Conservation (phyloP, 1,140 invertebrate species). For the Eriocheir sinensis region DNA sequence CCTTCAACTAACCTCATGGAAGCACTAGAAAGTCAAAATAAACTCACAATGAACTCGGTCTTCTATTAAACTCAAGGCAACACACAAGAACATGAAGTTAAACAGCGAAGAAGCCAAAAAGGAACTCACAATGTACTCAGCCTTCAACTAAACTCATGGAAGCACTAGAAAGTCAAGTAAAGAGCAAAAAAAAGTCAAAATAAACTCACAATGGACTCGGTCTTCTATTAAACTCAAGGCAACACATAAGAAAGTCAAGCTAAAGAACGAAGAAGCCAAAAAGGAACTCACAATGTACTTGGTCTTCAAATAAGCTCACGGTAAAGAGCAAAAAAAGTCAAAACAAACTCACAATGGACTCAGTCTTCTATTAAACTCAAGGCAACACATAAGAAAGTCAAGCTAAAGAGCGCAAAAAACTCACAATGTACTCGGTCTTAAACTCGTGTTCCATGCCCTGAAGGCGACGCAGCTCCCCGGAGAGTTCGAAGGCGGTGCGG, state of each 20-base stretch:
- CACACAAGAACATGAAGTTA: no score
- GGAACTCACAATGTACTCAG: no score
- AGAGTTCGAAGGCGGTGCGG: slow-evolving; percentile 95
- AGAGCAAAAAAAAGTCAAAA: no score
- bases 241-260: not conserved
- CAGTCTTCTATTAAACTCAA: not conserved
- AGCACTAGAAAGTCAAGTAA: no score
- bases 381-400: not conserved
- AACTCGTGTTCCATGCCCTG: slow-evolving; percentile 97
- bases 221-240: not conserved
- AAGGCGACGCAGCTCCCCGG: slow-evolving; percentile 92
- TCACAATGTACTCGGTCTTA: slow-evolving; percentile 88
- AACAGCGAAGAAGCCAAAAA: no score
- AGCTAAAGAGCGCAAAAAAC: slow-evolving; percentile 28
- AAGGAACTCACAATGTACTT: not conserved
- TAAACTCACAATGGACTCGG: not conserved
- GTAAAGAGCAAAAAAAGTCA: not conserved
- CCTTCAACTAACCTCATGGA: no score
- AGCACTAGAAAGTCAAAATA: no score
- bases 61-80: no score
- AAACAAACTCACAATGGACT: not conserved
- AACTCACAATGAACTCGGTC: no score
- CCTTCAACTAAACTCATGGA: no score
- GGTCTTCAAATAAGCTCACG: not conserved
- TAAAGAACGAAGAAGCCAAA: no score